Evolutionary conservation across 2,888 invertebrate genomes (phyloP).

Genomic region (Crioceris asparagi): DNA sequence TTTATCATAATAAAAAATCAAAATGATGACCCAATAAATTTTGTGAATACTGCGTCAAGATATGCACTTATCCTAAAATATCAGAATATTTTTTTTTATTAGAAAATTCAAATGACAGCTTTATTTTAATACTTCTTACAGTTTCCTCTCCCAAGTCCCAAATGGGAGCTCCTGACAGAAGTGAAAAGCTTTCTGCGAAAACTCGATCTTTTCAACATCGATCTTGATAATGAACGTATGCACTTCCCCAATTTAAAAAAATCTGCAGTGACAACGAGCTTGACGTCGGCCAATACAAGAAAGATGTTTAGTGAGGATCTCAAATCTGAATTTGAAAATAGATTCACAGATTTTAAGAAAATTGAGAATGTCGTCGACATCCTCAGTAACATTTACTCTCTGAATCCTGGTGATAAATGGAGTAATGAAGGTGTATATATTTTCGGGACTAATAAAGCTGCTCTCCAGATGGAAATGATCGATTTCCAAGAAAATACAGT

Average conservation of each 20-base stretch:
- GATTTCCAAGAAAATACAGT: constrained; percentile 8
- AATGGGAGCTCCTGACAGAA: constrained; percentile 6
- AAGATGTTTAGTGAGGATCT: constrained; percentile 4
- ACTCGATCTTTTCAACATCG: not conserved
- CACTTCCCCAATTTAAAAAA: constrained; percentile 6
- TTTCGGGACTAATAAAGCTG: constrained; percentile 7
- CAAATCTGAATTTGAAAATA: constrained; percentile 7
- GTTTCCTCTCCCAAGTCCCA: no score
- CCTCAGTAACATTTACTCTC: constrained; percentile 5
- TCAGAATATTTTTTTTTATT: no score
- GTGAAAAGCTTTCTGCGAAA: constrained; percentile 5
- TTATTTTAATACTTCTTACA: no score
- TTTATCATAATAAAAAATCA: no score
- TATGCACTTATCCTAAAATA: no score
- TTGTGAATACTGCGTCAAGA: no score
- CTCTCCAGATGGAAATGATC: constrained; percentile 5
- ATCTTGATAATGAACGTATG: constrained; percentile 1
- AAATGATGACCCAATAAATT: no score
- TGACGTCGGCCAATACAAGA: constrained; percentile 8
- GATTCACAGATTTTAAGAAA: constrained; percentile 4
- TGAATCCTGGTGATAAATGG: constrained; percentile 2
- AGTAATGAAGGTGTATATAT: constrained; percentile 6
- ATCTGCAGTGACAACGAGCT: constrained; percentile 5
- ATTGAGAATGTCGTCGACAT: constrained; percentile 7
- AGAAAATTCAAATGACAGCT: no score